Evolutionary conservation across 2,797 vertebrate species (phyloP), one percentile per base, ranked within the genome.

Genomic region (Astyanax mexicanus): DNA sequence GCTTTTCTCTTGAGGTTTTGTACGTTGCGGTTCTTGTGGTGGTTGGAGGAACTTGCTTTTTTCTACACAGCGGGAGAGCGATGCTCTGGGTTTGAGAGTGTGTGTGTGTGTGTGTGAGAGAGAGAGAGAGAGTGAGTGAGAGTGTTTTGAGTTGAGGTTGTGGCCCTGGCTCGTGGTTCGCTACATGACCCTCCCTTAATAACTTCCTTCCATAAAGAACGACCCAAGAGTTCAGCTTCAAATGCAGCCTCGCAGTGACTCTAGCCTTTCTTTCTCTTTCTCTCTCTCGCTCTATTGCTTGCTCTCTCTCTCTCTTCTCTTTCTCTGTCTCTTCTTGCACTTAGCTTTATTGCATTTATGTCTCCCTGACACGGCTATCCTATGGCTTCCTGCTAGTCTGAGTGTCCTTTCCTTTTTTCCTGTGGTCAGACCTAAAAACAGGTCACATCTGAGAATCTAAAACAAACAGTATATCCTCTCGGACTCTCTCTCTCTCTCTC

Each of bases 381-480:
- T 55, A 67, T 62, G 42, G 67, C 73, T 66, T 84, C 69, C 64
- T 45, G 44, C 0, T 42, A 54, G 58, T 71, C 65, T 12, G 60
- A 38, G 37, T 19, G 40, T 76, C 75, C 73, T 74, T 68, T 69
- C 62, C 57, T 67, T 47, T 37, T 47, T 64, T 54, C 62, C 75
- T 81, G 76, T 19, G 64, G 57, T 80, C 72, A 61, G 80, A 40
- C 51, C 47, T 54, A 51, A 83, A 80, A 81, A 85, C 69, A 52
- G 66, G 67, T 78, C 64, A 64, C 70, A 83, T 84, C 62, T 75
- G 49, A 73, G 38, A 80, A 81, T 84, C 76, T 86, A 80, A 89
- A 82, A 84, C 83, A 87, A 86, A 89, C 74, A 77, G 68, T 70
- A 21, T 52, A 47, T 83, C 79, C 44, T 72, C 62, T 82, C 21